Evolutionary conservation across 1,140 invertebrate genomes (phyloP), one percentile per base, ranked within the genome.

Genomic region (Zophobas morio): DNA sequence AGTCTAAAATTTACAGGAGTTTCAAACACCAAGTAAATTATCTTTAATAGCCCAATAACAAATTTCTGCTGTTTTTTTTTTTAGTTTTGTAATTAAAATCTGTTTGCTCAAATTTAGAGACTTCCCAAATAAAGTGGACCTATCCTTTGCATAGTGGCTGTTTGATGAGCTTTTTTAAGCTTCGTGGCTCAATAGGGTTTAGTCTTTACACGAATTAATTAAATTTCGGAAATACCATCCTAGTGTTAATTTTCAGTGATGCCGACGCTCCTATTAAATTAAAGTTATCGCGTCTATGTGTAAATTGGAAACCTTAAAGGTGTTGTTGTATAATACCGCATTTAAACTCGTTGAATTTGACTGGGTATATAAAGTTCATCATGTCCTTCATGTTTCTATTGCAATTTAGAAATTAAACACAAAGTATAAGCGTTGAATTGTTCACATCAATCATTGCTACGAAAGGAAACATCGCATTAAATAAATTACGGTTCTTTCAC

Each of bases 311-410:
- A 66, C 60, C 37, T 66, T 42, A 42, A 42, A 66, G 60, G 60
- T 66, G 60, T 66, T 66, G 60, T 39, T 37, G 60, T 66, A 60
- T 60, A 66, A 66, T 66, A n/a, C 37, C 39, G 60, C 60, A 66
- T 42, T 66, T 42, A 66, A 66, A 66, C 60, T 42, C 60, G 37
- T 1, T 32, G 8, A 33, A 66, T 66, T 66, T 66, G 40, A 66
- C 42, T 42, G 37, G 8, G 32, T 42, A 42, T 42, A 66, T 66
- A 66, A 66, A 66, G 60, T 66, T 66, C n/a, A 66, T 66, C 42
- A 66, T 66, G 37, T 60, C 37, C 36, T 66, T 20, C 49, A 51
- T 51, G 49, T 51, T 51, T 66, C 8, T 39, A 32, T 5, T 39
- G 39, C 60, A 66, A 66, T 66, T 60, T 36, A 42, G 37, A 36